phyloP scores from a whole-genome alignment of 2,113 vertebrate species.

The cat (Felis catus) region DNA sequence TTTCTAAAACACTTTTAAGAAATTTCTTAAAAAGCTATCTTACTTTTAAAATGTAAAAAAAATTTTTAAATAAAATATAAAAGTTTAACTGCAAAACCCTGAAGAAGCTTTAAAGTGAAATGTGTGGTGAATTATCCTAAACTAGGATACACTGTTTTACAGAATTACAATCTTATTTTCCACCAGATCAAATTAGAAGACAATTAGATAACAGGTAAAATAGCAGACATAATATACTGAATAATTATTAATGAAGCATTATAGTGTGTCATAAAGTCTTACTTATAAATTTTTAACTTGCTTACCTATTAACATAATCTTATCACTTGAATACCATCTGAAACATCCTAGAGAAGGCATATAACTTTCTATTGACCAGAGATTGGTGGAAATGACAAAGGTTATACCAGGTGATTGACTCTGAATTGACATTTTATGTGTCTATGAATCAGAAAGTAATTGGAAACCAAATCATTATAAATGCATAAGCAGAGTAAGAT shows the following conservation, averaged over 20 bases:
- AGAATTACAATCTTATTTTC: constrained; percentile 21
- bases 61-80: neutral
- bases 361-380: constrained; percentile 8
- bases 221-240: neutral
- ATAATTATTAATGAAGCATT: constrained; percentile 37
- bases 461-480: constrained; percentile 49
- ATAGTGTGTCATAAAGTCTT: constrained; percentile 21
- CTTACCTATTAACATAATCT: constrained; percentile 17
- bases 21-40: constrained; percentile 62
- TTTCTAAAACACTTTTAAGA: constrained; percentile 78
- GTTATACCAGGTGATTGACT: neutral
- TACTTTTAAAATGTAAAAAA: constrained; percentile 13
- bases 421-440: neutral
- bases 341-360: constrained; percentile 2
- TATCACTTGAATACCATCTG: neutral
- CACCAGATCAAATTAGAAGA: constrained; percentile 17
- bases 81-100: constrained; percentile 20
- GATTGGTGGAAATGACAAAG: neutral
- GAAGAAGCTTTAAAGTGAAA: neutral
- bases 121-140: neutral
- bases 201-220: constrained; percentile 32
- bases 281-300: constrained; percentile 11
- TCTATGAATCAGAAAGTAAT: constrained; percentile 47
- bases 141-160: neutral
- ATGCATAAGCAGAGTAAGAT: constrained; percentile 23